phyloP scores from a whole-genome alignment of 2,113 vertebrate species.

The Peromyscus maniculatus region DNA sequence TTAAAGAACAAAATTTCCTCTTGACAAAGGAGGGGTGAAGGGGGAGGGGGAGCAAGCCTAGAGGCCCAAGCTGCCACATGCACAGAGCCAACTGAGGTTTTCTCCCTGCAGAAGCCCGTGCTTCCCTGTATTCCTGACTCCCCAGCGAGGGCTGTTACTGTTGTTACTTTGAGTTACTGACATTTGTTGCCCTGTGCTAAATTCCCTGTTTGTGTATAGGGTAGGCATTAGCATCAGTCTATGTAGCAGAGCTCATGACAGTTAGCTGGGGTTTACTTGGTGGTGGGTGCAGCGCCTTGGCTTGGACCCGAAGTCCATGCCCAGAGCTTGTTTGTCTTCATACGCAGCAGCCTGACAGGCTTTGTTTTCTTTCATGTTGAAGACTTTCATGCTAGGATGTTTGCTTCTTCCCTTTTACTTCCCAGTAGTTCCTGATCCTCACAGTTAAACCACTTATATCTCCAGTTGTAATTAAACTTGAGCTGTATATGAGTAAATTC shows the following conservation, averaged over 20 bases:
- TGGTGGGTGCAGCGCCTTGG: background rate
- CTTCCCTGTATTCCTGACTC: background rate
- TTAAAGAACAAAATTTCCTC: slow-evolving; percentile 20
- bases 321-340: background rate
- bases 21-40: background rate
- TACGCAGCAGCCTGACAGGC: background rate
- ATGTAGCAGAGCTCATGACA: background rate
- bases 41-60: background rate
- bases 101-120: background rate
- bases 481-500: background rate
- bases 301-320: slow-evolving; percentile 44
- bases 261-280: background rate
- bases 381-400: background rate
- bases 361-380: slow-evolving; percentile 25
- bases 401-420: slow-evolving; percentile 50
- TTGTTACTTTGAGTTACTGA: background rate
- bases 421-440: background rate
- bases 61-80: background rate
- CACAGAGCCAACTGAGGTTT: background rate
- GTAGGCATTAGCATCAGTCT: background rate
- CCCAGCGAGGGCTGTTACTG: background rate
- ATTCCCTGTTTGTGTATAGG: background rate
- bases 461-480: slow-evolving; percentile 46
- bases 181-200: background rate
- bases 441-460: slow-evolving; percentile 5